These are phyloP conservation scores for Nettapus auritus DNA, from an alignment of 2,113 vertebrate species.

Conservation along the genomic window DNA sequence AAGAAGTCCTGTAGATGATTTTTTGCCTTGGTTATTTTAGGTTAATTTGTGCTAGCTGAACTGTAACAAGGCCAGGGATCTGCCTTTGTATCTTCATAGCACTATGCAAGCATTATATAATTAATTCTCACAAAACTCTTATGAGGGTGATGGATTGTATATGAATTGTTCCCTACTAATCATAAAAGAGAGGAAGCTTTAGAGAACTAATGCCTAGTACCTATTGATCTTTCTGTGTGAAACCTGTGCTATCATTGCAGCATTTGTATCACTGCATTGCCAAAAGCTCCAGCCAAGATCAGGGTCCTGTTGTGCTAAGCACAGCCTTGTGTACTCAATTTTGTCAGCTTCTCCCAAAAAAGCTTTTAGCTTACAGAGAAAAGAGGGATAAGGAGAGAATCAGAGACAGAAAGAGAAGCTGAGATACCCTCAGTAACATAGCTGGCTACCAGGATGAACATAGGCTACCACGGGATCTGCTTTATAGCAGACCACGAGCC, in stretches of 20 bases:
- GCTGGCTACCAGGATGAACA: not conserved
- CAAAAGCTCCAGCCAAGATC: not conserved
- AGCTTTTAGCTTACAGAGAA: not conserved
- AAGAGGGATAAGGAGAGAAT: not conserved
- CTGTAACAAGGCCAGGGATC: not conserved
- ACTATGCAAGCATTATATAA: not conserved
- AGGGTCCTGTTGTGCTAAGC: not conserved
- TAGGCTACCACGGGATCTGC: not conserved
- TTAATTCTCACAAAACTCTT: constrained; percentile 11
- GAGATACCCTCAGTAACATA: not conserved
- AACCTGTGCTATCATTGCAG: not conserved
- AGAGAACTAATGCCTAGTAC: not conserved
- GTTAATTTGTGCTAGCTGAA: not conserved
- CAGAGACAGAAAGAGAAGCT: not conserved
- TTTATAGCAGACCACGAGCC: not conserved
- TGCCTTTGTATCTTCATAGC: not conserved
- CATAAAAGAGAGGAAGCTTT: not conserved
- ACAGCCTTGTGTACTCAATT: not conserved
- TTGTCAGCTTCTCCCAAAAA: not conserved
- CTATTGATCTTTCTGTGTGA: not conserved
- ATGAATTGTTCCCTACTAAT: not conserved
- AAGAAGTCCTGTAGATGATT: not conserved
- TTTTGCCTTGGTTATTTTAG: not conserved
- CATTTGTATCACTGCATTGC: not conserved
- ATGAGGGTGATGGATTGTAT: not conserved